These are phyloP conservation scores for Clarias batrachus DNA, from an alignment of 2,113 vertebrate genomes.

Conservation along the genomic window DNA sequence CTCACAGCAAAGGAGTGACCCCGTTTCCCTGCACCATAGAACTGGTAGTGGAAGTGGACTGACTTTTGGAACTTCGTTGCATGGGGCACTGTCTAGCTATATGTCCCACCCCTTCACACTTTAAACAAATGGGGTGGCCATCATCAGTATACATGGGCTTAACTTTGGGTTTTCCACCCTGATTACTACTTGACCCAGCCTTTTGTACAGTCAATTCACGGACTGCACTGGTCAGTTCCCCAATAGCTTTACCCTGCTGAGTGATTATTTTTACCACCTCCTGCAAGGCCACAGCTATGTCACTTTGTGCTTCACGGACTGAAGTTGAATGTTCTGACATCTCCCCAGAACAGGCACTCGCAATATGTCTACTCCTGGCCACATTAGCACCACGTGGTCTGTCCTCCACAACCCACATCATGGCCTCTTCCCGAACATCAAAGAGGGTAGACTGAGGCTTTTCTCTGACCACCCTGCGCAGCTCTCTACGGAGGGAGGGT, in stretches of 20 bases:
- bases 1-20: background rate
- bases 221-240: constrained; percentile 11
- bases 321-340: background rate
- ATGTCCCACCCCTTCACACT: background rate
- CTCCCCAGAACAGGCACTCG: background rate
- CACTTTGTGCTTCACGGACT: background rate
- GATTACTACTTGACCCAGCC: background rate
- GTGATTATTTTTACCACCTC: constrained; percentile 29
- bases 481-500: too few relatives aligned
- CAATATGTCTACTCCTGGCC: background rate
- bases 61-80: too few relatives aligned
- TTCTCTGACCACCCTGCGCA: too few relatives aligned
- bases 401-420: background rate
- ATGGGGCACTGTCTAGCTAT: background rate
- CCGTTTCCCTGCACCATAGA: background rate
- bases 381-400: background rate
- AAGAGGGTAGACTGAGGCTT: background rate
- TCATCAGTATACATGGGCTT: background rate
- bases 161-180: background rate
- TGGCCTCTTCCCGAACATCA: background rate
- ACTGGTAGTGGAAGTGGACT: background rate
- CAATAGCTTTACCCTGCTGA: constrained; percentile 22
- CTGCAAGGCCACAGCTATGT: background rate
- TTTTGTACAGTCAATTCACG: constrained; percentile 1
- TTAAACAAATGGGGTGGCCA: constrained; percentile 18